Evolutionary conservation across 2,888 invertebrate species (phyloP), one percentile per base, ranked within the genome.

Genomic region (Drosophila mettleri): DNA sequence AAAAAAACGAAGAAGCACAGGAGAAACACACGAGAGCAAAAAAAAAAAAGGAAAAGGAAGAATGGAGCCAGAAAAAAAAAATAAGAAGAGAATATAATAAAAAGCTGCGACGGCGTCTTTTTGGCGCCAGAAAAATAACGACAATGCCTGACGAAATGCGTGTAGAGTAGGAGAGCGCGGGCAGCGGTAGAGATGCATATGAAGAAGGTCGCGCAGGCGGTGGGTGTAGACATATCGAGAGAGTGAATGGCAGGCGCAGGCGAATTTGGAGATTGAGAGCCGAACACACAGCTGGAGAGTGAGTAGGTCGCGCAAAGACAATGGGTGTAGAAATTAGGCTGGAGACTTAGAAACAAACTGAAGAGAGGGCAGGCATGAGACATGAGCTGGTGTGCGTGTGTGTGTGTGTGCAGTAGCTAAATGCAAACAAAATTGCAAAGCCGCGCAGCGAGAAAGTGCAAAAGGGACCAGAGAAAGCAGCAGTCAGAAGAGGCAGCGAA

Each of bases 91-190:
- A 14, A 45, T 43, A 43, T 45, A 45, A 45, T 45, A 49, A 69
- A 71, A 77, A 74, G 77, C 64, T 73, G 76, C 74, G 64, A 76
- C 71, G 83, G 82, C 90, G 90, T 90, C 90, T 89, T 89, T 90
- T 86, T 90, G 90, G 90, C 90, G 90, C 90, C 90, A 90, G 88
- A 89, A 89, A 88, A 89, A 89, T 89, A 89, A 90, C 85, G 89
- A 90, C 89, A 89, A 90, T 89, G 86, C 81, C 75, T 80, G 67
- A 46, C 22, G 45, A 31, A 48, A 24, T 53, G 33, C 39, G 36
- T 46, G 52, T 18, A 24, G 53, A 24, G 53, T n/a, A 41, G 69
- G 31, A 39, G 34, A 20, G 52, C 16, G 22, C 29, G 10, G 24
- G 9, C 10, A n/a, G n/a, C 12, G 43, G 27, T 31, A 7, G n/a